phyloP scores from a whole-genome alignment of 2,113 vertebrate genomes.

The Dipodomys spectabilis region DNA sequence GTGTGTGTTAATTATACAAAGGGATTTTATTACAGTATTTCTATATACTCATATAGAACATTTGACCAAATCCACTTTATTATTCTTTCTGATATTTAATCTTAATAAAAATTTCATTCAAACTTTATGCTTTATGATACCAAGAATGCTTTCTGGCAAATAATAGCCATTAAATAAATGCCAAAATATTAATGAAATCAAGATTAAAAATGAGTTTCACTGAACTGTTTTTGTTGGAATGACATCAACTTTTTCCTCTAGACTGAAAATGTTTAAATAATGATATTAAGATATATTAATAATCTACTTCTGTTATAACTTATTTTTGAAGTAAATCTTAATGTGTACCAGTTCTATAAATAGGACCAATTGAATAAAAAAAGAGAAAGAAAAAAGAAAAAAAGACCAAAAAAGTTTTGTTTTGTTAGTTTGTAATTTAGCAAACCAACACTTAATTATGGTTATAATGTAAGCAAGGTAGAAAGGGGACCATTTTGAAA shows the following conservation, averaged over 20 bases:
- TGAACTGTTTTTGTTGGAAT: neutral
- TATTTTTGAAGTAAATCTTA: conserved; percentile 6
- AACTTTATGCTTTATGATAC: neutral
- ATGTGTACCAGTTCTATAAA: neutral
- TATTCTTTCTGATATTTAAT: no score
- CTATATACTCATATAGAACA: no score
- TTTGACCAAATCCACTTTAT: no score
- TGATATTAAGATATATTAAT: neutral
- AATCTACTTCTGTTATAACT: neutral
- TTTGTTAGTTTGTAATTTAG: conserved; percentile 21
- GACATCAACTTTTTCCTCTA: neutral
- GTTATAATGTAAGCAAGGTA: neutral
- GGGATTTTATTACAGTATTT: no score
- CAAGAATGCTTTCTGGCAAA: neutral
- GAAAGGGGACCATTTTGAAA: neutral
- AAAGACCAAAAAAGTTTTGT: neutral
- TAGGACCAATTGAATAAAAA: neutral
- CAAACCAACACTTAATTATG: conserved; percentile 1
- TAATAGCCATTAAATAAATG: neutral
- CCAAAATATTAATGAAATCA: neutral
- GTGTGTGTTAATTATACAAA: no score
- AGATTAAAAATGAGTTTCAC: neutral
- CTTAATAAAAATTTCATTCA: no score
- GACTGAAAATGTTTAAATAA: neutral
- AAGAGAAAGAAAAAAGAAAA: no score